Conservation (phyloP, 1,140 invertebrate genomes). For the roundworm (Caenorhabditis elegans) region DNA sequence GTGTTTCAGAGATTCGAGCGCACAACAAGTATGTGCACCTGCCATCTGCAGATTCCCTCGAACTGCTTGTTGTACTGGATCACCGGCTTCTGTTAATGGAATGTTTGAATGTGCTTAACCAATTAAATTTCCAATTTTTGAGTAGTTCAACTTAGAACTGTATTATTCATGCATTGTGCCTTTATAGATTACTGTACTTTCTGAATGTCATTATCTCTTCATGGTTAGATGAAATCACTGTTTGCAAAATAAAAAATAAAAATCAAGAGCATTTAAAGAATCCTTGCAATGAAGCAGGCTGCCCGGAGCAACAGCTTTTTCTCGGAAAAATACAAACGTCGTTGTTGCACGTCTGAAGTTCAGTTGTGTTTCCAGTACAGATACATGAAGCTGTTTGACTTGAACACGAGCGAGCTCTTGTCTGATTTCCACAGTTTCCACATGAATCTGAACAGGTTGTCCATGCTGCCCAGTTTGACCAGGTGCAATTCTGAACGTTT, state of each 20-base stretch:
- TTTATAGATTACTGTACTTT: neutral
- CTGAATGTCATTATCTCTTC: neutral
- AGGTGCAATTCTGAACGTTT: neutral
- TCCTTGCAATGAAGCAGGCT: neutral
- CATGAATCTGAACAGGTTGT: neutral
- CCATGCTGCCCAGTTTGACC: neutral
- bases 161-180: neutral
- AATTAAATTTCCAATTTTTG: neutral
- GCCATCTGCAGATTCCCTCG: neutral
- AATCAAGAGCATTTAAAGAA: neutral
- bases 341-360: neutral
- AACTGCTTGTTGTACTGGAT: neutral
- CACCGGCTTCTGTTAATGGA: slow-evolving; percentile 6
- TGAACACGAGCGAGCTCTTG: neutral
- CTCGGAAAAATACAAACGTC: neutral
- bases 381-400: neutral
- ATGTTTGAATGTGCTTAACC: slow-evolving; percentile 4
- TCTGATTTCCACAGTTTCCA: neutral
- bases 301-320: neutral
- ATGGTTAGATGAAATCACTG: no score
- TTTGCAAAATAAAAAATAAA: no score
- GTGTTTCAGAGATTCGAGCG: neutral
- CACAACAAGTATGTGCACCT: neutral
- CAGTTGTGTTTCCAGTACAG: neutral
- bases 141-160: no score